Conservation (phyloP, 2,113 vertebrate species). For the Cyprinodon variegatus region DNA sequence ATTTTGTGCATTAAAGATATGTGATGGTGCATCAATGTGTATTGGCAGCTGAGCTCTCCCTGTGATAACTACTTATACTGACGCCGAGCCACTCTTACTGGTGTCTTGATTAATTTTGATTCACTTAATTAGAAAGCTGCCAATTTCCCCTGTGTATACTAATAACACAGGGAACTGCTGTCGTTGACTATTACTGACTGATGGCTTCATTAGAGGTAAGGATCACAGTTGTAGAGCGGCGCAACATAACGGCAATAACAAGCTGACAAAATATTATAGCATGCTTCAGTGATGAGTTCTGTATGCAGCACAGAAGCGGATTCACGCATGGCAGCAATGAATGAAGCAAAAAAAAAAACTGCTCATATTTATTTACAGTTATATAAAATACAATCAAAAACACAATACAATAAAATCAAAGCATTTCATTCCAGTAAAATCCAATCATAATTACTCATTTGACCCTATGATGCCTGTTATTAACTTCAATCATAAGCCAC, state of each 20-base stretch:
- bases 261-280: not conserved
- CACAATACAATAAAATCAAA: too few relatives aligned
- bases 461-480: too few relatives aligned
- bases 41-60: slow-evolving; percentile 19
- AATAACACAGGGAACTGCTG: slow-evolving; percentile 67
- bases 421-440: too few relatives aligned
- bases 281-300: not conserved
- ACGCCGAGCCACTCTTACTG: slow-evolving; percentile 54
- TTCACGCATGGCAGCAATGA: not conserved
- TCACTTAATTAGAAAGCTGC: slow-evolving; percentile 80
- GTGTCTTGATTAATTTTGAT: slow-evolving; percentile 79
- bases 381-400: not conserved
- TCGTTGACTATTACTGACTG: slow-evolving; percentile 76
- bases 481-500: too few relatives aligned
- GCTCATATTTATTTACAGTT: not conserved
- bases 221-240: slow-evolving; percentile 17
- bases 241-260: not conserved
- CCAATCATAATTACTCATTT: too few relatives aligned
- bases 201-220: slow-evolving; percentile 69
- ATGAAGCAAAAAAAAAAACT: too few relatives aligned
- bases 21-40: slow-evolving; percentile 7
- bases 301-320: not conserved
- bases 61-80: slow-evolving; percentile 50
- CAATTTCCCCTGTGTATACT: slow-evolving; percentile 76
- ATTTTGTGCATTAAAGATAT: slow-evolving; percentile 37